Base-by-base conservation (phyloP, 2,888 invertebrate species). In the Acrobasis suavella region DNA sequence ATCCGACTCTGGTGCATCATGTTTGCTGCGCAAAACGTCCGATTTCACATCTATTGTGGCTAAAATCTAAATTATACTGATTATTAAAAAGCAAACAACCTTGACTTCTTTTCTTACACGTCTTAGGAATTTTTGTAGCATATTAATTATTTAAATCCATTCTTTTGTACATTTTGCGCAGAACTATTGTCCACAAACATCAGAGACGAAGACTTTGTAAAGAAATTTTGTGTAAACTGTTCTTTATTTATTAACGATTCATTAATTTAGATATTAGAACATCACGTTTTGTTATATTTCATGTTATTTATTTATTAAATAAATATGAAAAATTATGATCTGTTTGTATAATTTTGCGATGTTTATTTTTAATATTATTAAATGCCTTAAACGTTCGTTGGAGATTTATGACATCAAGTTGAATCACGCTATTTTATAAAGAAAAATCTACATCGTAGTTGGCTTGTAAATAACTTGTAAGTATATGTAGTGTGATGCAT, bases 401-500 rank as follows among this genome's bases (percentile, higher is more conserved):
- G 59, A n/a, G n/a, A n/a, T 37, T 15, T 9, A 51, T 39, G 51
- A 3, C 42, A 50, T 15, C n/a, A n/a, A n/a, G n/a, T n/a, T n/a
- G n/a, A n/a, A n/a, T n/a, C n/a, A n/a, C n/a, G n/a, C n/a, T n/a
- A 14, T 50, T 22, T 42, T 51, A 39, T 17, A 60, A 52, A 8
- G 50, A 38, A 9, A n/a, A 22, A 22, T 22, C 39, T 39, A 55
- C 12, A 46, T 39, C 7, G 39, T 39, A 55, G 39, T 39, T 55
- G 39, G 16, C 38, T 22, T 56, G 56, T 56, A 56, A 56, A 56
- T 56, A 72, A 73, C 76, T 75, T 74, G 73, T 75, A 75, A n/a
- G n/a, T n/a, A n/a, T n/a, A n/a, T n/a, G n/a, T 66, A 75, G 70
- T 73, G 69, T 73, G 69, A 71, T 68, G 69, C 54, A 64, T 68